Evolutionary conservation across 2,113 vertebrate species (phyloP).

Genomic region (Rhinopomastus cyanomelas): DNA sequence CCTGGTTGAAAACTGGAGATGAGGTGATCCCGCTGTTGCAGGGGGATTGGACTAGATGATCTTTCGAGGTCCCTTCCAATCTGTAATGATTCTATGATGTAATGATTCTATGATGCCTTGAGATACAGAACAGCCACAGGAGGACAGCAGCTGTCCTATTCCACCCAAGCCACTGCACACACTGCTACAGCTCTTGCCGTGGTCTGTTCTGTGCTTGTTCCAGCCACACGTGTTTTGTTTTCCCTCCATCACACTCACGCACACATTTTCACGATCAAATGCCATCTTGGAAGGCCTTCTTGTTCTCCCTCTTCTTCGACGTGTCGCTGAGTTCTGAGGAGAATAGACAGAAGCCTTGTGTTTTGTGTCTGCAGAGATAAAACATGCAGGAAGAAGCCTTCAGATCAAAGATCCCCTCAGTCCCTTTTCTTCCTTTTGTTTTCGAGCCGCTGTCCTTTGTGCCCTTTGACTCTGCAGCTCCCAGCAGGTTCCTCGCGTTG

Average conservation of each 20-base stretch:
- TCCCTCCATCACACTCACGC: not conserved
- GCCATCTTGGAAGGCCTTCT: not conserved
- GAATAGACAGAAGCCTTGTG: constrained; percentile 11
- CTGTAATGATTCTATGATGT: too few species aligned
- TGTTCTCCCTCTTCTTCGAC: not conserved
- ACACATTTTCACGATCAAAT: constrained; percentile 9
- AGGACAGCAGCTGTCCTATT: not conserved
- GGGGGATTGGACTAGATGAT: too few species aligned
- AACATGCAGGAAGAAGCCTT: constrained; percentile 46
- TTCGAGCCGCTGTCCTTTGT: not conserved
- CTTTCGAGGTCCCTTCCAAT: too few species aligned
- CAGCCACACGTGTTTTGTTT: too few species aligned
- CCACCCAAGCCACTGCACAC: not conserved
- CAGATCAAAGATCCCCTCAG: constrained; percentile 31
- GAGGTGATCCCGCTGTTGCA: too few species aligned
- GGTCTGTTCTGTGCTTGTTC: not conserved
- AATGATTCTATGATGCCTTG: too few species aligned
- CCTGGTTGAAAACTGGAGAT: not conserved
- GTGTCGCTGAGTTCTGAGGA: not conserved
- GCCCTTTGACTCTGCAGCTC: constrained; percentile 47
- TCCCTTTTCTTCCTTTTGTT: constrained; percentile 30
- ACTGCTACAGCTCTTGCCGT: not conserved
- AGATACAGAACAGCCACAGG: not conserved
- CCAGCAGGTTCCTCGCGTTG: not conserved
- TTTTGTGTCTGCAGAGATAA: constrained; percentile 34